Conservation (phyloP, 2,888 invertebrate species). For the Embidobia sp. region DNA sequence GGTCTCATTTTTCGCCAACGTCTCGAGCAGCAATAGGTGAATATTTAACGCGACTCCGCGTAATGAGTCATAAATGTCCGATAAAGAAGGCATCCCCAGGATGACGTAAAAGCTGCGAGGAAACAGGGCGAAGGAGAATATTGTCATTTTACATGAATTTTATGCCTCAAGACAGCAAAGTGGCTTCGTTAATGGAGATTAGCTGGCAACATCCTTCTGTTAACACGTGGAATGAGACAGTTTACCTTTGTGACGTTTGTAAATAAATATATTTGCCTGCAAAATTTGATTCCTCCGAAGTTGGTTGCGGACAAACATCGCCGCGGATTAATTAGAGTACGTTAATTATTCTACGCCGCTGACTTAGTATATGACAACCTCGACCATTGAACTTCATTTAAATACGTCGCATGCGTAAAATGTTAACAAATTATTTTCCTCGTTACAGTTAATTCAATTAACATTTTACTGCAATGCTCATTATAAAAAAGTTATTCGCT, state of each 20-base stretch:
- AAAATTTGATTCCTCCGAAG: slow-evolving; percentile 52
- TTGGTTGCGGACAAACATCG: slow-evolving; percentile 43
- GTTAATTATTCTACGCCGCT: slow-evolving; percentile 52
- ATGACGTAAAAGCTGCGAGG: slow-evolving; percentile 35
- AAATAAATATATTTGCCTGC: slow-evolving; percentile 59
- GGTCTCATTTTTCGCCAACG: slow-evolving; percentile 21
- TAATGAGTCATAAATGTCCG: slow-evolving; percentile 51
- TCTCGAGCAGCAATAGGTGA: slow-evolving; percentile 17
- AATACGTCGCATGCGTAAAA: no score
- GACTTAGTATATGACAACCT: slow-evolving; percentile 33
- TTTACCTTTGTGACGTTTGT: slow-evolving; percentile 40
- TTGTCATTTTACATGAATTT: slow-evolving; percentile 45
- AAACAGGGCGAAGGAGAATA: slow-evolving; percentile 44
- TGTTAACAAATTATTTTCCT: no score
- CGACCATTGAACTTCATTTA: slow-evolving; percentile 9
- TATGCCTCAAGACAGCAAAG: slow-evolving; percentile 42
- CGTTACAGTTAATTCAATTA: no score
- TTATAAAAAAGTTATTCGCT: no score
- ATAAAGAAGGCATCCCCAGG: slow-evolving; percentile 32
- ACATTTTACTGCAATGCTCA: no score
- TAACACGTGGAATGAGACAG: slow-evolving; percentile 45
- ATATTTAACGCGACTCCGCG: slow-evolving; percentile 18
- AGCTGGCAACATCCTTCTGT: slow-evolving; percentile 48
- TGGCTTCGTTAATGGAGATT: slow-evolving; percentile 57
- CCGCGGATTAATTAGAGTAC: slow-evolving; percentile 45